phyloP scores from a whole-genome alignment of 2,888 invertebrate species.

The Cremastinae sp. region DNA sequence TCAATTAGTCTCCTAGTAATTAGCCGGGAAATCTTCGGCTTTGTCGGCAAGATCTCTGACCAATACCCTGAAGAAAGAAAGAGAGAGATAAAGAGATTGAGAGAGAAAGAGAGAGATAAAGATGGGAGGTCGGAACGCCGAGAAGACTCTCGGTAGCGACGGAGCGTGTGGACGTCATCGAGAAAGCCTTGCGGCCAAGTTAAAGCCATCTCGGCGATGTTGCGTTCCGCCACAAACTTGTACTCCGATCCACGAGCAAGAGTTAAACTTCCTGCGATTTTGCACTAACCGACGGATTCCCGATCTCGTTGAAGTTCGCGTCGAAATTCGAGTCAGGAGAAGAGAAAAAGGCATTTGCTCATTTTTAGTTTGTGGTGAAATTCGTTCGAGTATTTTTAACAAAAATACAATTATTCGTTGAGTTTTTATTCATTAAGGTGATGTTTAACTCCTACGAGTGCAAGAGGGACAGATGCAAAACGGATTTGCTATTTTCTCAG shows the following conservation, averaged over 20 bases:
- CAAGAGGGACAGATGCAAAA: too few species aligned
- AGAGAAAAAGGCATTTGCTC: slow-evolving; percentile 1
- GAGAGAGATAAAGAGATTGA: neutral
- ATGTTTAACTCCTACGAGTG: too few species aligned
- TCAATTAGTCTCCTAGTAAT: slow-evolving; percentile 80
- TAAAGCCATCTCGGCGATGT: slow-evolving; percentile 10
- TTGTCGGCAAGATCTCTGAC: slow-evolving; percentile 75
- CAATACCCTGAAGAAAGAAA: slow-evolving; percentile 61
- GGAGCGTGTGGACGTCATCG: slow-evolving; percentile 25
- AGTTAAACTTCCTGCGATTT: slow-evolving; percentile 22
- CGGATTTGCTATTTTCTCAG: too few species aligned
- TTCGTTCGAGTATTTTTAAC: too few species aligned
- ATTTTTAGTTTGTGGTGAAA: too few species aligned
- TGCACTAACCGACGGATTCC: neutral
- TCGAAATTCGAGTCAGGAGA: slow-evolving; percentile 3
- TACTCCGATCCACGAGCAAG: slow-evolving; percentile 5
- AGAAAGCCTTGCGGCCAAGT: slow-evolving; percentile 31
- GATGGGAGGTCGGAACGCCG: slow-evolving; percentile 10
- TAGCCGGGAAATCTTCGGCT: slow-evolving; percentile 80
- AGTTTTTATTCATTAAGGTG: too few species aligned
- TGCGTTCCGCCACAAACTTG: slow-evolving; percentile 24
- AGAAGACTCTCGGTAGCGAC: slow-evolving; percentile 28
- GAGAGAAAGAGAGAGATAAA: neutral
- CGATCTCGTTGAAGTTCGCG: slow-evolving; percentile 3
- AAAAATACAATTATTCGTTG: too few species aligned